Evolutionary conservation across 2,113 vertebrate species (phyloP).

Genomic region (Aspidoscelis tigris): DNA sequence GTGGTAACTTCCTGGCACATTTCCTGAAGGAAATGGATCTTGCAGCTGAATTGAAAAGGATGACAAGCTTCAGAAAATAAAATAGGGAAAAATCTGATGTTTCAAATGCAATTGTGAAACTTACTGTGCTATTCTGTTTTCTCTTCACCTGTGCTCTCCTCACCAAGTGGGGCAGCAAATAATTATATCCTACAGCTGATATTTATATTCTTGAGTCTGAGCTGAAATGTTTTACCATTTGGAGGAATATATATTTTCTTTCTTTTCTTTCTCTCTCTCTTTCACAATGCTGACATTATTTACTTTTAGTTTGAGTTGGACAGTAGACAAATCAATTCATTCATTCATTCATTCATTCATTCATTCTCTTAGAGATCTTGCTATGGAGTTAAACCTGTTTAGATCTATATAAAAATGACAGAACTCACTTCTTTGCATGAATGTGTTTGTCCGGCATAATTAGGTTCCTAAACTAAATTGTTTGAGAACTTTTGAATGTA

Average conservation of each 20-base stretch:
- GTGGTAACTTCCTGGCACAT: neutral
- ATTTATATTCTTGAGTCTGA: neutral
- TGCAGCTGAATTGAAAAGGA: neutral
- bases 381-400: neutral
- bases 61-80: neutral
- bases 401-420: neutral
- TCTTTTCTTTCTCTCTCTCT: no score
- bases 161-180: neutral
- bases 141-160: neutral
- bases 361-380: neutral
- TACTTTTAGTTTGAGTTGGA: no score
- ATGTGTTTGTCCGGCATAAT: neutral
- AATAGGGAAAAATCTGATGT: neutral
- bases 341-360: neutral
- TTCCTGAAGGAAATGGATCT: constrained; percentile 12
- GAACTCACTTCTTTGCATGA: no score
- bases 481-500: neutral
- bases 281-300: no score
- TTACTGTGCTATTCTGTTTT: neutral
- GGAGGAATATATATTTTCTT: neutral
- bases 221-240: neutral
- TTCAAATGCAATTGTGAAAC: neutral
- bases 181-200: neutral
- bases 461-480: neutral
- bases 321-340: no score